These are phyloP conservation scores for Eupithecia vulgata DNA, from an alignment of 2,888 invertebrate genomes.

Conservation along the genomic window DNA sequence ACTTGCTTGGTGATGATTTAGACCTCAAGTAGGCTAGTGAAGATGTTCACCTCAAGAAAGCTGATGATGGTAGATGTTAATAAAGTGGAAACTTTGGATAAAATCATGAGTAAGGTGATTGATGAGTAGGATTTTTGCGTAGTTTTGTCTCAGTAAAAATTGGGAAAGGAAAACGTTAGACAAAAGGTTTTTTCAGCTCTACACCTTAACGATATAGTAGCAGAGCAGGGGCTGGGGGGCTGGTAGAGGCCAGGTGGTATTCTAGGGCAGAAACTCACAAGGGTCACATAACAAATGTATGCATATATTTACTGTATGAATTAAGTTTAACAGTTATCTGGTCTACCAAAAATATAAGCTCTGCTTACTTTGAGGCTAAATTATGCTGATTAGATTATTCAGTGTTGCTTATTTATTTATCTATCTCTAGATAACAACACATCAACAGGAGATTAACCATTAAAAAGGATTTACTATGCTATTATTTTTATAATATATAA, in stretches of 20 bases:
- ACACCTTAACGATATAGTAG: not conserved
- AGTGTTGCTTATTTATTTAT: not conserved
- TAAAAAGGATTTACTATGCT: too few relatives aligned
- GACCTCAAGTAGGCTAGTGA: conserved; percentile 81
- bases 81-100: not conserved
- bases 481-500: too few relatives aligned
- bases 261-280: not conserved
- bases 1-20: conserved; percentile 85
- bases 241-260: not conserved
- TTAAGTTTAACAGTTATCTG: not conserved
- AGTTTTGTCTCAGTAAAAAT: conserved; percentile 5
- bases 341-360: not conserved
- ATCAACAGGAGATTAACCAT: not conserved
- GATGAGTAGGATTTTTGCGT: not conserved
- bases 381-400: not conserved
- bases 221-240: too few relatives aligned
- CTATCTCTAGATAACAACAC: not conserved
- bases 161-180: not conserved
- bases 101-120: not conserved
- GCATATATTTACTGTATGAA: not conserved
- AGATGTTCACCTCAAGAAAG: not conserved
- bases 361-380: not conserved
- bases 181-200: not conserved
- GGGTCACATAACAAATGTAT: not conserved
- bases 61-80: not conserved